phyloP scores from a whole-genome alignment of 2,113 vertebrate genomes.

The Orycteropus afer region DNA sequence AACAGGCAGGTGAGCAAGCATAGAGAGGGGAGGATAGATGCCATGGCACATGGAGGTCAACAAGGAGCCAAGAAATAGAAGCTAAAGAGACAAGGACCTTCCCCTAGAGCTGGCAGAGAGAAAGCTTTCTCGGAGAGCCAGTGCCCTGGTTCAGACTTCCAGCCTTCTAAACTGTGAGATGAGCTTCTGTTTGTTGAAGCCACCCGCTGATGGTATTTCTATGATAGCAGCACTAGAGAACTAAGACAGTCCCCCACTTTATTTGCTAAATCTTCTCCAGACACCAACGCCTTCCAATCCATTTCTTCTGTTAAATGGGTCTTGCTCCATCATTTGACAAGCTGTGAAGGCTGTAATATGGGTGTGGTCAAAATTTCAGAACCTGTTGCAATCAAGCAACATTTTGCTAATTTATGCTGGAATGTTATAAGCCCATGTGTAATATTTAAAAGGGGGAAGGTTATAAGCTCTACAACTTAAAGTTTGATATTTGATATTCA shows the following conservation, averaged over 20 bases:
- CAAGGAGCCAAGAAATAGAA: too few species aligned
- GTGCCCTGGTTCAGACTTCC: too few species aligned
- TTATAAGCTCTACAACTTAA: constrained; percentile 75
- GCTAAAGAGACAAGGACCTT: too few species aligned
- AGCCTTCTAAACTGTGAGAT: too few species aligned
- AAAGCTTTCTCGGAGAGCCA: too few species aligned
- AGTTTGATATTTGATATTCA: constrained; percentile 67
- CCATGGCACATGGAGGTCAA: too few species aligned
- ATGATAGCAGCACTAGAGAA: too few species aligned
- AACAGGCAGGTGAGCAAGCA: too few species aligned
- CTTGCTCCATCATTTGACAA: neutral
- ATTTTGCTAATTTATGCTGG: constrained; percentile 70
- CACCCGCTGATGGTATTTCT: too few species aligned
- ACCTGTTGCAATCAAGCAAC: constrained; percentile 63
- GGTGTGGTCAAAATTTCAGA: constrained; percentile 61
- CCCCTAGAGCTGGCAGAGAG: too few species aligned
- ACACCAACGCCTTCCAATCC: neutral
- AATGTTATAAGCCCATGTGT: constrained; percentile 65
- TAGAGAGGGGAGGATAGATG: too few species aligned
- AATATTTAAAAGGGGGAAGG: constrained; percentile 56
- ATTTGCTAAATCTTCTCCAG: neutral
- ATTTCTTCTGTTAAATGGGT: neutral
- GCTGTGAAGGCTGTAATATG: constrained; percentile 25
- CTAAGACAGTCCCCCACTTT: neutral
- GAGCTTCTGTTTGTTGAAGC: too few species aligned